These are phyloP conservation scores for Symphodus melops DNA, from an alignment of 2,113 vertebrate species.

Conservation along the genomic window DNA sequence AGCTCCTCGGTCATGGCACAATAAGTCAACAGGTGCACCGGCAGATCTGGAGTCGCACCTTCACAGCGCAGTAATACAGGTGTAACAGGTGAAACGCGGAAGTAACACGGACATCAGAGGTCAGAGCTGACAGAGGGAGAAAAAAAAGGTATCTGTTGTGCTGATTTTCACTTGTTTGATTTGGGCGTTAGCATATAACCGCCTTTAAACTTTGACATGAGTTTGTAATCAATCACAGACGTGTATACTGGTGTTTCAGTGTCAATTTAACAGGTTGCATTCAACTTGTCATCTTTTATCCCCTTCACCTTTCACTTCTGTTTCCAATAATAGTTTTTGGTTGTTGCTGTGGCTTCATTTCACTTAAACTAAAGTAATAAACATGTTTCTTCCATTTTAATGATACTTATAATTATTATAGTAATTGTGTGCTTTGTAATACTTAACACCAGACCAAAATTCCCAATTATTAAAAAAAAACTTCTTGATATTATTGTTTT, in stretches of 20 bases:
- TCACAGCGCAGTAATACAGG: constrained; percentile 72
- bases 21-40: constrained; percentile 63
- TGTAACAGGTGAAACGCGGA: constrained; percentile 82
- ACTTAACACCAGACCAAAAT: no score
- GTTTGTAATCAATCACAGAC: not conserved
- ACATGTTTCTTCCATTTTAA: no score
- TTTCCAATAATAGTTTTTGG: no score
- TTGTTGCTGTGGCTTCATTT: no score
- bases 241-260: not conserved
- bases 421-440: no score
- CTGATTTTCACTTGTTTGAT: constrained; percentile 25
- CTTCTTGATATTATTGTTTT: no score
- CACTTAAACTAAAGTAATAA: no score
- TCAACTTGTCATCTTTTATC: no score
- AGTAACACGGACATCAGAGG: constrained; percentile 68
- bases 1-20: constrained; percentile 74
- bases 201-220: not conserved
- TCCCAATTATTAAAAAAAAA: no score
- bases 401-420: no score
- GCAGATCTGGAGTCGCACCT: constrained; percentile 14
- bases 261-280: no score
- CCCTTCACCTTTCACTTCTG: not conserved
- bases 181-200: constrained; percentile 35
- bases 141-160: constrained; percentile 8
- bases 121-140: constrained; percentile 44